Base-by-base conservation (phyloP, 2,113 vertebrate species). In the Carettochelys insculpta region DNA sequence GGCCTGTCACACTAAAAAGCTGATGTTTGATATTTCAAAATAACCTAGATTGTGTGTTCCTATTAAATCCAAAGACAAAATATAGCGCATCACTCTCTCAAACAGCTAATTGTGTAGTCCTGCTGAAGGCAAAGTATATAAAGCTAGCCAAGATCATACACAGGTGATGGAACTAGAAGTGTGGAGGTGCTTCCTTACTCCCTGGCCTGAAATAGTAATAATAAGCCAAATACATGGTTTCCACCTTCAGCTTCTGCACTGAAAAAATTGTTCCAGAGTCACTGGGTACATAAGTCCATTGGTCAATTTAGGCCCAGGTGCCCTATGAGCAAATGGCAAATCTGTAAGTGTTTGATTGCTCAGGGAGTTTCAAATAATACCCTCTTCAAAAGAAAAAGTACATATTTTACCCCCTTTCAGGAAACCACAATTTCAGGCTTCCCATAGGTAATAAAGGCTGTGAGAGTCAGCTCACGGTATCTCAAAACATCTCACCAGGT, bases 401-500 rank as follows among this genome's bases (percentile, higher is more conserved):
- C 65, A 77, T 83, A 93, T 20, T 95, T 94, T 89, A 90, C 56
- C 83, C 73, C 85, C 90, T 94, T 95, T 95, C 95, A 96, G 94
- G 94, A 96, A 95, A 97, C 88, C 92, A 13, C 90, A 87, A 85
- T 93, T 91, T 94, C 91, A 95, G 85, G 75, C 85, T 93, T 97
- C 95, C 94, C 91, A 84, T 38, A 19, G 84, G 82, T 93, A 82
- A 86, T 92, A 92, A 38, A 80, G 91, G 19, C 79, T 65, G 86
- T 48, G 51, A 87, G 90, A 80, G 14, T 43, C 86, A 78, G 76
- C 58, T 52, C 79, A 54, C 27, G 61, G 19, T 78, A 52, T 78
- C 48, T 84, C 76, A n/a, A n/a, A n/a, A 53, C 91, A 96, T 80
- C 88, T 76, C 61, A 83, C 43, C 85, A 68, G 85, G 71, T 75